Conservation (phyloP, 1,140 invertebrate species). For the Limonius californicus region DNA sequence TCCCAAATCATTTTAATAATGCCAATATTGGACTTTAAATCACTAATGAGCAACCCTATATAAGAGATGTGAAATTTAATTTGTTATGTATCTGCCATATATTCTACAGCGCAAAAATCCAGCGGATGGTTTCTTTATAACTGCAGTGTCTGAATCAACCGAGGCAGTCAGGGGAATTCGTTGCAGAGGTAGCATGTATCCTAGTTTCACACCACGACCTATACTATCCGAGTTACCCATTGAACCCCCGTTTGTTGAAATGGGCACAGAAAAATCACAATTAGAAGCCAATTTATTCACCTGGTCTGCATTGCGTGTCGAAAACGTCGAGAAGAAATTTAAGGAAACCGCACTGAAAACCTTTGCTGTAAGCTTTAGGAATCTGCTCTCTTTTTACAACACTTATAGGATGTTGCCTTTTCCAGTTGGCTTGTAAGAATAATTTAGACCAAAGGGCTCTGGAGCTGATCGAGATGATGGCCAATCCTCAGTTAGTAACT, state of each 20-base stretch:
- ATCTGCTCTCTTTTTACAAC: too few species aligned
- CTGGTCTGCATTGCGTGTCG: constrained; percentile 56
- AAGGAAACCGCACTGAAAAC: constrained; percentile 82
- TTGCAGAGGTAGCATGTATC: constrained; percentile 85
- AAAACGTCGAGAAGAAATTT: constrained; percentile 59
- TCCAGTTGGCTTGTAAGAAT: constrained; percentile 72
- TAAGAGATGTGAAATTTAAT: too few species aligned
- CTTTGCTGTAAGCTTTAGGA: constrained; percentile 74
- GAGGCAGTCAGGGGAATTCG: constrained; percentile 76
- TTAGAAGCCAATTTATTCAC: constrained; percentile 75
- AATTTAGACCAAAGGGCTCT: constrained; percentile 82
- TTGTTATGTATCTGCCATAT: background rate
- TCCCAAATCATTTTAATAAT: too few species aligned
- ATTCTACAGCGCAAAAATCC: constrained; percentile 59
- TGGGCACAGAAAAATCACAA: constrained; percentile 73
- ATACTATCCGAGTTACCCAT: constrained; percentile 69
- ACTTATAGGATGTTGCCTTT: background rate
- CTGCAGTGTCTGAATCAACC: constrained; percentile 70
- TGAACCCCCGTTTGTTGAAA: constrained; percentile 75
- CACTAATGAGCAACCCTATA: too few species aligned
- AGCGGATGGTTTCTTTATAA: constrained; percentile 78
- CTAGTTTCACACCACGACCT: constrained; percentile 79
- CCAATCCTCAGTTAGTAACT: constrained; percentile 70
- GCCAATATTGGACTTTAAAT: too few species aligned
- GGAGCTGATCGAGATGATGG: constrained; percentile 82